Evolutionary conservation across 2,113 vertebrate species (phyloP), one percentile per base, ranked within the genome.

Genomic region (Brachypteracias leptosomus): DNA sequence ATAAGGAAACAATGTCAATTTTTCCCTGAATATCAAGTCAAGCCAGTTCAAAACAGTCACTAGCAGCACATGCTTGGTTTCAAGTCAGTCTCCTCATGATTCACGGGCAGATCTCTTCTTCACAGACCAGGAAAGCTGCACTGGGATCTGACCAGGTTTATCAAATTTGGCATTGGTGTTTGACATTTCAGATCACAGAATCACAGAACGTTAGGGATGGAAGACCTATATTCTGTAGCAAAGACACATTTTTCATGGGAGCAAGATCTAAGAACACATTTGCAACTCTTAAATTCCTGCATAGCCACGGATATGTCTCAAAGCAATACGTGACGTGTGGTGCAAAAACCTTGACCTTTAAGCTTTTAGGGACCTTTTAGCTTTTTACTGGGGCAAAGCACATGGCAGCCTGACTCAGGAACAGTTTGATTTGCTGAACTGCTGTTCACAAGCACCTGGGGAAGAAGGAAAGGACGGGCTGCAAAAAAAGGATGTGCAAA

Each of bases 21-120:
- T 76, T 61, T 7, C 42, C 49, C 73, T 36, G 67, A 70, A 79
- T 79, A 84, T 74, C 88, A 79, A 79, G 90, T 89, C 76, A 89
- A 51, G 65, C 81, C 76, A 73, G 85, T 77, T 81, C 33, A 54
- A 74, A 86, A 47, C 16, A 82, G 55, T 73, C 19, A 58, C 62
- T 75, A 5, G n/a, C 16, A 79, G 15, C 46, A 36, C 18, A 9
- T 15, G 21, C 52, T 29, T 55, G 25, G 35, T 51, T 66, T 73
- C 47, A 54, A 38, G 63, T 80, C 18, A 62, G 36, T 81, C 68
- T 55, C 25, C 44, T 40, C 68, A 51, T 82, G 86, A 84, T 38
- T 88, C 80, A 91, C 12, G 9, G 72, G 59, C 47, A n/a, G 28
- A 42, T 38, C 26, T 82, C 38, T 61, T 59, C 20, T 88, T 84